Evolutionary conservation across 2,797 vertebrate species (phyloP).

Genomic region (Melanogrammus aeglefinus): DNA sequence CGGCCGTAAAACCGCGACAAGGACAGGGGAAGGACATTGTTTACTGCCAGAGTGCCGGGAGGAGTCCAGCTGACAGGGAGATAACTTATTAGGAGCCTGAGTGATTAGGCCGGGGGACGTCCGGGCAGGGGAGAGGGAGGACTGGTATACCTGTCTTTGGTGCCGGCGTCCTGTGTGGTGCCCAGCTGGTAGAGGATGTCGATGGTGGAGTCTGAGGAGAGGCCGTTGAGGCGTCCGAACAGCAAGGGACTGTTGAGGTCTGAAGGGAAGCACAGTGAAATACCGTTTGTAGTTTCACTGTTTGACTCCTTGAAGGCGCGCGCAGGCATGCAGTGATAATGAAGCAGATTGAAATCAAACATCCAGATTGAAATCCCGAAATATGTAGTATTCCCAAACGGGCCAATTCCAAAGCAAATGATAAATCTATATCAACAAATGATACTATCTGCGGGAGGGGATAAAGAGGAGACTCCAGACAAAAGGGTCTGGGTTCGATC

Average conservation of each 20-base stretch:
- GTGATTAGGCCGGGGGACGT: not conserved
- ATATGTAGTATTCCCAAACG: not conserved
- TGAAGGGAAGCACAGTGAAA: conserved; percentile 41
- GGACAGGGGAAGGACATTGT: conserved; percentile 31
- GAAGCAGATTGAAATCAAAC: not conserved
- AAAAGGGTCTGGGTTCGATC: too few relatives aligned
- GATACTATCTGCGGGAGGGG: too few relatives aligned
- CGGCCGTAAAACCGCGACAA: conserved; percentile 37
- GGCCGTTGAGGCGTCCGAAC: conserved; percentile 94
- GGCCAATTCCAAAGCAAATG: not conserved
- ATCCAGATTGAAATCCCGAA: too few relatives aligned
- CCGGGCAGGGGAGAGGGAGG: not conserved
- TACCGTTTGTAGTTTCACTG: too few relatives aligned
- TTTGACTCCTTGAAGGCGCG: too few relatives aligned
- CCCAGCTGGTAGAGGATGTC: conserved; percentile 98
- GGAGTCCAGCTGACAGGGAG: conserved; percentile 31
- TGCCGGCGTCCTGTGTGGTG: conserved; percentile 94
- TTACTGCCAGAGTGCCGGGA: conserved; percentile 26
- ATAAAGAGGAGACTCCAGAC: too few relatives aligned
- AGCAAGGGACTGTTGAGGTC: conserved; percentile 97
- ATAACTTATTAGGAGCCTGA: not conserved
- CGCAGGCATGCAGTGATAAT: not conserved
- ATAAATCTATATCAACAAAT: too few relatives aligned
- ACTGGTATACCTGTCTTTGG: conserved; percentile 87
- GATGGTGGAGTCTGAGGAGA: conserved; percentile 98